Evolutionary conservation across 37 sponge, comb jelly and placozoan species (phyloP), one percentile per base, ranked within the genome.

Genomic region (Oscarella lobularis): DNA sequence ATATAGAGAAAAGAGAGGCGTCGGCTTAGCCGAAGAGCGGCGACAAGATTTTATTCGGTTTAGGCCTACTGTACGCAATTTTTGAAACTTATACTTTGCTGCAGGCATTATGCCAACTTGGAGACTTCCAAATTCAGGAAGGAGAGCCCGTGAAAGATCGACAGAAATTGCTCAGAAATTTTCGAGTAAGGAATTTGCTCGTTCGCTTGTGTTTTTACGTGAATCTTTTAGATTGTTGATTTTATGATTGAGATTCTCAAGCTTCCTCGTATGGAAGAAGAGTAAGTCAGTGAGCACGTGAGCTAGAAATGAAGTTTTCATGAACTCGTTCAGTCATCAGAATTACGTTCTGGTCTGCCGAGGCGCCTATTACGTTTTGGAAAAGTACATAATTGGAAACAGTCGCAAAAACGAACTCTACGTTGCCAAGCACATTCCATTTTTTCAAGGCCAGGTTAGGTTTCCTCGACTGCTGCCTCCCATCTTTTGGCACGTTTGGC

Each of bases 401-500:
- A 85, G 85, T 37, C 40, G 76, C 32, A 89, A 89, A 78, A 89
- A 89, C 77, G 85, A 89, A 55, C 72, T 76, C 66, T 89, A 89
- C 73, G 41, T 85, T 0, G 82, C 90, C 31, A 71, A 77, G 38
- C 82, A 84, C 40, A 79, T 89, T n/a, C 69, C 73, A 3, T 85
- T 81, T 75, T 78, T 73, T 60, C 78, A 83, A 67, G 39, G 67
- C 4, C 82, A 81, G 39, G 74, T 74, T 29, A 38, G 74, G 74
- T 38, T 66, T 35, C 31, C 2, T 2, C 32, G 32, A 27, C 5
- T 20, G 31, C 33, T 32, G 6, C 33, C 31, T 30, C 31, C 6
- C 31, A 5, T 34, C 31, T 68, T 35, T 68, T 20, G 29, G 71
- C 29, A 34, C 71, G 6, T 20, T 68, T 68, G 71, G 33, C 33